Evolutionary conservation across 2,888 invertebrate genomes (phyloP), one percentile per base, ranked within the genome.

Genomic region (Epinotia brunnichana): DNA sequence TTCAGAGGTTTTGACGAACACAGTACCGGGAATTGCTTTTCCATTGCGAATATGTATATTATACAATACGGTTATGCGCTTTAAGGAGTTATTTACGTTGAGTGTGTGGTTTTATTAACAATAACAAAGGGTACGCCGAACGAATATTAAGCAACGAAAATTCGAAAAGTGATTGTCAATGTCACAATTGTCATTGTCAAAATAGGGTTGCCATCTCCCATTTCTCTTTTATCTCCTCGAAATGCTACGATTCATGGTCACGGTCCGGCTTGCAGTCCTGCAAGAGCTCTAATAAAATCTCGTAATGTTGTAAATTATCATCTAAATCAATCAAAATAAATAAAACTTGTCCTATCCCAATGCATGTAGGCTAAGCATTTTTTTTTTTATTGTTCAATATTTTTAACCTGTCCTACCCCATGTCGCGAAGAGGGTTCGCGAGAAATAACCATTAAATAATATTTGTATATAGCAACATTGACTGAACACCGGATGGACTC

Each of bases 1-100:
- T 85, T 87, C 62, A 91, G 75, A 60, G 82, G 78, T 80, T 87
- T 89, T 68, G 80, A 81, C n/a, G 88, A 81, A 73, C 85, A 69
- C 60, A 92, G 76, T 67, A 76, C 71, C 39, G 90, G 88, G 70
- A 74, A 76, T 69, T 75, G 79, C 70, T 84, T 82, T 48, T 83
- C 83, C 88, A 89, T 89, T 54, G 76, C 81, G 62, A 48, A 51
- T 54, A 17, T n/a, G n/a, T 17, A 13, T 10, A 54, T 21, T n/a
- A 61, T 24, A 19, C 21, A n/a, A 9, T 2, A 17, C 9, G 15
- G 7, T n/a, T n/a, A 19, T 13, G 41, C 48, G n/a, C 5, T 17
- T 54, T 39, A 17, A 69, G 44, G 24, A 62, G 41, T 17, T 29
- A 54, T 17, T 15, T 61, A 13, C 41, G 35, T 64, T 4, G 24